Evolutionary conservation across 2,888 invertebrate species (phyloP).

Genomic region (Himalopsyche anomala): DNA sequence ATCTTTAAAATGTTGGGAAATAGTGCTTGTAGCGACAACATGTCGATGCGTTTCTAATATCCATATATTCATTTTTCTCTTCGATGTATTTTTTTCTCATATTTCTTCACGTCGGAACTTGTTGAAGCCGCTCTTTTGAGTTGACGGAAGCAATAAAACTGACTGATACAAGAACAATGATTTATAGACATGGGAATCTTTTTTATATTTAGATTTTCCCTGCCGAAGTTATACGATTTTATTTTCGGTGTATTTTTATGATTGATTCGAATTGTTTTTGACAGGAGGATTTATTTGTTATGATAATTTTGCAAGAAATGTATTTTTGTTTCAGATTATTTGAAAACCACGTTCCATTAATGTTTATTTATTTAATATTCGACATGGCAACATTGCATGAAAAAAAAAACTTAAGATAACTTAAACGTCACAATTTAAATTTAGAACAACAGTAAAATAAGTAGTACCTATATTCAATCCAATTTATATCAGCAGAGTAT

Average conservation of each 20-base stretch:
- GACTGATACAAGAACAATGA: slow-evolving; percentile 64
- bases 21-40: neutral
- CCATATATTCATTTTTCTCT: slow-evolving; percentile 57
- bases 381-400: no score
- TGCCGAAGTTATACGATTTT: slow-evolving; percentile 42
- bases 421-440: no score
- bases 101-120: slow-evolving; percentile 20
- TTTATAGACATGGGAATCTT: slow-evolving; percentile 49
- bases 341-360: neutral
- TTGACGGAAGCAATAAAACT: slow-evolving; percentile 64
- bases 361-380: neutral
- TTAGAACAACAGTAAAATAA: no score
- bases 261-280: slow-evolving; percentile 45
- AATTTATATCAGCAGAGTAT: no score
- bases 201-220: slow-evolving; percentile 37
- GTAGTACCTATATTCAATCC: no score
- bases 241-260: slow-evolving; percentile 54
- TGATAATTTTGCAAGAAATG: slow-evolving; percentile 17
- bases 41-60: slow-evolving; percentile 60
- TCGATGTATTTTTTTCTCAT: slow-evolving; percentile 23
- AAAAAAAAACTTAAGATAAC: no score
- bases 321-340: slow-evolving; percentile 27
- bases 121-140: slow-evolving; percentile 34
- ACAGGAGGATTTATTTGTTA: slow-evolving; percentile 39
- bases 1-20: no score